Conservation (phyloP, 2,797 vertebrate genomes). For the Phoeniculus purpureus region DNA sequence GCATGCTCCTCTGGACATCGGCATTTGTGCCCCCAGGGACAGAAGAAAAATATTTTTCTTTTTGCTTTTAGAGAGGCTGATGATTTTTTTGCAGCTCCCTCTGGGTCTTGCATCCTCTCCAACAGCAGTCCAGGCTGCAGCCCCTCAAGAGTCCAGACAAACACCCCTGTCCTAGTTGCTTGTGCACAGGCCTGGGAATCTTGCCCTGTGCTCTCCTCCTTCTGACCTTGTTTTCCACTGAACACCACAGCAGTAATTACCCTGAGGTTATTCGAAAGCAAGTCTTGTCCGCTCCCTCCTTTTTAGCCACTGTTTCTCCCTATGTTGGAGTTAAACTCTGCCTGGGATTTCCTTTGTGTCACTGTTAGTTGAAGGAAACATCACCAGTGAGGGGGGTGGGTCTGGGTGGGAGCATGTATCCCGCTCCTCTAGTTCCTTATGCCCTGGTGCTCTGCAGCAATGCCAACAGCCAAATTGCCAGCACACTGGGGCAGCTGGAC, state of each 20-base stretch:
- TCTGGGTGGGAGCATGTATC: not conserved
- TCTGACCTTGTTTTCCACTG: constrained; percentile 47
- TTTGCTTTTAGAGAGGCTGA: constrained; percentile 50
- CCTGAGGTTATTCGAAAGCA: constrained; percentile 68
- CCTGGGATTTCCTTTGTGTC: not conserved
- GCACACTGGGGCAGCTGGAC: not conserved
- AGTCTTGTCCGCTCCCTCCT: not conserved
- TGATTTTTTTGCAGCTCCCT: constrained; percentile 37
- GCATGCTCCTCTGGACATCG: not conserved
- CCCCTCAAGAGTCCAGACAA: constrained; percentile 16
- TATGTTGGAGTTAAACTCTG: not conserved
- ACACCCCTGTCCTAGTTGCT: constrained; percentile 46
- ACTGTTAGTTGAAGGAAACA: not conserved
- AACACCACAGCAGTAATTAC: constrained; percentile 63
- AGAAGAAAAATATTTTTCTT: constrained; percentile 42
- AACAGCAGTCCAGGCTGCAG: not conserved
- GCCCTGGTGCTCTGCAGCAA: not conserved
- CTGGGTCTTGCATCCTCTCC: not conserved
- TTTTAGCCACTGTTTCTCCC: not conserved
- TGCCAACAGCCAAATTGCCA: not conserved
- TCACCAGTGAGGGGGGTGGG: not conserved
- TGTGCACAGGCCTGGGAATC: constrained; percentile 23
- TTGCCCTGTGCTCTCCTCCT: constrained; percentile 2
- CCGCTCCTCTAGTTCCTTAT: not conserved
- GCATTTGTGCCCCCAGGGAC: constrained; percentile 18